Percentiles rank a stretch among this genome's conserved stretches.
phyloP scores from a whole-genome alignment of 2,888 invertebrate species.

The Shargacucullia verbasci region DNA sequence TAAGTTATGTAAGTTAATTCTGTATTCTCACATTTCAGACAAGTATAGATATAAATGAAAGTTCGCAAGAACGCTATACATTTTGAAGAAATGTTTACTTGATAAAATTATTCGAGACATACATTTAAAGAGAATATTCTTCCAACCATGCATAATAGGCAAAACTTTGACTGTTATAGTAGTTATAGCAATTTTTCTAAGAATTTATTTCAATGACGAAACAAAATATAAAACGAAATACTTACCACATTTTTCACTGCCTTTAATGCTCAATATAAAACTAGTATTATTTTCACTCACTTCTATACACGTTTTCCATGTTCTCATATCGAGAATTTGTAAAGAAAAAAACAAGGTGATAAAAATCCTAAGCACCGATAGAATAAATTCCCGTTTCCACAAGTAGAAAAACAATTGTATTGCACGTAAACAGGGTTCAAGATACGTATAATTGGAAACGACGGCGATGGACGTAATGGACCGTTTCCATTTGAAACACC shows the following conservation, averaged over 20 bases:
- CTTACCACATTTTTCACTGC: conserved; percentile 10
- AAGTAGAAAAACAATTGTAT: conserved; percentile 45
- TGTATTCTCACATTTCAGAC: no score
- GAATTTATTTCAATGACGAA: neutral
- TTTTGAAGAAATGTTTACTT: no score
- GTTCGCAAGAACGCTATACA: neutral
- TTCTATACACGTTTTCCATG: no score
- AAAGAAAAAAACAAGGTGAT: conserved; percentile 46
- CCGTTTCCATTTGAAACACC: conserved; percentile 51
- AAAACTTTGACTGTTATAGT: neutral
- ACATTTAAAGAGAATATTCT: neutral
- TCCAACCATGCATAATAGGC: neutral
- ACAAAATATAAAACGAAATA: conserved; percentile 22
- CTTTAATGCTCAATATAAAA: neutral
- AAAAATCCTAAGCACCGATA: conserved; percentile 34
- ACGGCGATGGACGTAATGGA: conserved; percentile 39
- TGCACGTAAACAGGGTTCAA: conserved; percentile 56
- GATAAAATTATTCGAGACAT: no score
- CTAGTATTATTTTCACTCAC: no score
- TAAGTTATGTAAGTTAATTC: no score
- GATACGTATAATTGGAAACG: conserved; percentile 52
- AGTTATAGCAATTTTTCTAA: neutral
- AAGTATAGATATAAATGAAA: neutral
- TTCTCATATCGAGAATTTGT: neutral
- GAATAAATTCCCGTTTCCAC: conserved; percentile 45